Evolutionary conservation across 2,113 vertebrate species (phyloP).

Genomic region (Hippocampus abdominalis): DNA sequence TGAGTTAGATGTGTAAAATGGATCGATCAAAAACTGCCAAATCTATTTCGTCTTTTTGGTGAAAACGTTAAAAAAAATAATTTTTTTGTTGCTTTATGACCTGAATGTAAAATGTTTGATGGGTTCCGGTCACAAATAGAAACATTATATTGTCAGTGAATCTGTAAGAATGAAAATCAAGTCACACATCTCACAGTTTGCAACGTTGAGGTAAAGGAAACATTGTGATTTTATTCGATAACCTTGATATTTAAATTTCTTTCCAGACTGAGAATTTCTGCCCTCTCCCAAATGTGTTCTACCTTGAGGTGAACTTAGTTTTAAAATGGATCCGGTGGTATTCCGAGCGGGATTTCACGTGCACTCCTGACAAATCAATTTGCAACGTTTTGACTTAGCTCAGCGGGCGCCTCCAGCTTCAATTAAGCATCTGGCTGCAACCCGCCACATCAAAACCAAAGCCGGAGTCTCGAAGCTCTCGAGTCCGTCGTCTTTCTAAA

Average conservation of each 20-base stretch:
- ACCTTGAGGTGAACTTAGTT: background rate
- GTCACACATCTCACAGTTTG: background rate
- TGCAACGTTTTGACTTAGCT: slow-evolving; percentile 24
- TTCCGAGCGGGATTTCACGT: background rate
- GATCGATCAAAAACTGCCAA: too few relatives aligned
- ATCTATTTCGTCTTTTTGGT: too few relatives aligned
- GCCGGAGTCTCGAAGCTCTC: slow-evolving; percentile 14
- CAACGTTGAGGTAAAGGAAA: background rate
- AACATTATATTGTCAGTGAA: too few relatives aligned
- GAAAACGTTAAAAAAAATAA: too few relatives aligned
- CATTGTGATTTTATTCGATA: background rate
- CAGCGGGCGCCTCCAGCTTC: slow-evolving; percentile 34
- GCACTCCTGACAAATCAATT: slow-evolving; percentile 43
- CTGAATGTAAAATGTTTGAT: too few relatives aligned
- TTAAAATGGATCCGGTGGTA: background rate
- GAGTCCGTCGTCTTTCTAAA: background rate
- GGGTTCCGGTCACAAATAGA: too few relatives aligned
- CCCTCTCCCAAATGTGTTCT: background rate
- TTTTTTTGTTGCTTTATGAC: too few relatives aligned
- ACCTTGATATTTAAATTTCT: background rate
- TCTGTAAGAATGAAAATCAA: too few relatives aligned
- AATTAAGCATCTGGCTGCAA: slow-evolving; percentile 36
- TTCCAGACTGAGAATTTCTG: too few relatives aligned
- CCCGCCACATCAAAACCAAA: slow-evolving; percentile 31
- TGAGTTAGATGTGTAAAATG: too few relatives aligned